Conservation (phyloP, 2,797 vertebrate species). For the Arctocebus calabarensis region DNA sequence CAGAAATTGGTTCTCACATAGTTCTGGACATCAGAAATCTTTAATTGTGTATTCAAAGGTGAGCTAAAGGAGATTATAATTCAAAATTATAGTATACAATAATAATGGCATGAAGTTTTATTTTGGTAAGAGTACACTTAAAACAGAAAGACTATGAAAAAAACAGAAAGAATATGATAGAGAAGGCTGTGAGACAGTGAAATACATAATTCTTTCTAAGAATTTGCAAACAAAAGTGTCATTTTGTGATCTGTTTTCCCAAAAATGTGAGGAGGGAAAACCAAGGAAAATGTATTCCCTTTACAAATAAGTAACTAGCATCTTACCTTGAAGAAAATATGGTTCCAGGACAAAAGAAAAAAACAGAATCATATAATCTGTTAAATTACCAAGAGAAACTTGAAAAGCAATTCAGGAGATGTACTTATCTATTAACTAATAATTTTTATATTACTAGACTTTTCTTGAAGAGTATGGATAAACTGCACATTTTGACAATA, state of each 20-base stretch:
- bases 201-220: not conserved
- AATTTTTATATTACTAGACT: not conserved
- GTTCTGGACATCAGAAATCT: not conserved
- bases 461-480: not conserved
- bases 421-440: not conserved
- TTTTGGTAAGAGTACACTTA: slow-evolving; percentile 19
- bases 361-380: not conserved
- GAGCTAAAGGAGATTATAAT: not conserved
- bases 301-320: not conserved
- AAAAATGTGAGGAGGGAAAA: not conserved
- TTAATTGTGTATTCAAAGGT: not conserved
- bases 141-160: not conserved
- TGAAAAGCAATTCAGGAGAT: not conserved
- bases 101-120: not conserved
- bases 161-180: not conserved
- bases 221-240: not conserved
- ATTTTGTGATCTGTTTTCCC: not conserved
- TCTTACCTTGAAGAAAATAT: not conserved
- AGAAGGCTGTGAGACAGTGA: not conserved
- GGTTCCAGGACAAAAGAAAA: not conserved
- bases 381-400: slow-evolving; percentile 32
- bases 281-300: slow-evolving; percentile 5
- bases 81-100: not conserved
- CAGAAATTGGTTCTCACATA: not conserved
- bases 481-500: not conserved